A percentile compares a stretch with the other conserved stretches of the same genome.
These are phyloP conservation scores for Sceloporus undulatus DNA, from an alignment of 2,113 vertebrate genomes.

Conservation along the genomic window DNA sequence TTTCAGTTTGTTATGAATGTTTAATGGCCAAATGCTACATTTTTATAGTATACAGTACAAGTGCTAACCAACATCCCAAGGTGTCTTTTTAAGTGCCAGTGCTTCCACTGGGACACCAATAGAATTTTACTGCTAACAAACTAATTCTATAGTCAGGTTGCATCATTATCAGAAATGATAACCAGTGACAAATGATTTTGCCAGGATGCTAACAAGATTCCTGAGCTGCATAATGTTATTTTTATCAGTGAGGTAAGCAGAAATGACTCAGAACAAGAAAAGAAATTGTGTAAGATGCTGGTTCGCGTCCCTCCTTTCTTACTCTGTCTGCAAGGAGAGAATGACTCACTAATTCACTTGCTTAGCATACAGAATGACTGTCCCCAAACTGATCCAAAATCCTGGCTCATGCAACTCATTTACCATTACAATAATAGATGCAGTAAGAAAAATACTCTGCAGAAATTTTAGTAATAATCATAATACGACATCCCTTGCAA, in stretches of 20 bases:
- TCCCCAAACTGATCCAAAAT: slow-evolving; percentile 15
- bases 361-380: slow-evolving; percentile 24
- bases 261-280: slow-evolving; percentile 19
- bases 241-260: slow-evolving; percentile 25
- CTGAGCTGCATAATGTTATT: slow-evolving; percentile 15
- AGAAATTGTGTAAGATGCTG: not conserved
- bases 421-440: slow-evolving; percentile 44
- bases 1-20: not conserved
- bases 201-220: slow-evolving; percentile 10
- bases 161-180: not conserved
- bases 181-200: slow-evolving; percentile 1
- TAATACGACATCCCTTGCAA: not conserved
- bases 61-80: not conserved
- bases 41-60: not conserved
- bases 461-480: slow-evolving; percentile 19
- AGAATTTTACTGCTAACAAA: not conserved
- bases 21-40: not conserved
- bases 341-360: slow-evolving; percentile 59
- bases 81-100: not conserved
- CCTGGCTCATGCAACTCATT: not conserved
- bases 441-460: slow-evolving; percentile 12
- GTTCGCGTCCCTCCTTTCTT: not conserved
- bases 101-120: not conserved
- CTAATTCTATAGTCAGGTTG: not conserved
- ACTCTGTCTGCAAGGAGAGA: slow-evolving; percentile 15